Evolutionary conservation across 2,888 invertebrate genomes (phyloP), one percentile per base, ranked within the genome.

Genomic region (Chironomus tentans): DNA sequence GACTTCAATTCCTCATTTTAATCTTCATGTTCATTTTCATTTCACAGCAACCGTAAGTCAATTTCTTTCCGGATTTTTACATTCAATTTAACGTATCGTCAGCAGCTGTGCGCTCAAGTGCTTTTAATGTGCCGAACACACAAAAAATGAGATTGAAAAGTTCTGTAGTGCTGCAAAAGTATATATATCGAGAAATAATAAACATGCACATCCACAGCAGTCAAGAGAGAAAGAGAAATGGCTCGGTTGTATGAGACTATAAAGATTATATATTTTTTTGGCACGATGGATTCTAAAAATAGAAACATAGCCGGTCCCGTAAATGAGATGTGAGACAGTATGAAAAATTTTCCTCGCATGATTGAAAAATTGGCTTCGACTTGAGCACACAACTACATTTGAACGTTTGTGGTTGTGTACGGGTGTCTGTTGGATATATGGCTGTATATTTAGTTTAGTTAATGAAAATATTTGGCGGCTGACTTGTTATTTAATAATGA

Each of bases 401-500:
- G 5, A n/a, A 56, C 4, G 3, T 15, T 15, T 50, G 50, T 15
- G 18, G n/a, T 15, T 15, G n/a, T 48, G 13, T n/a, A 15, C 15
- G 5, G 56, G 18, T 56, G 56, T 18, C 56, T 56, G n/a, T n/a
- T 56, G 56, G 38, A 56, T 56, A 15, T 6, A 3, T 56, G n/a
- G 6, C 15, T 18, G 18, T 56, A 18, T 56, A 18, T 18, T 15
- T 18, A 18, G 7, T n/a, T n/a, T n/a, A 15, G 56, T 56, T 56
- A 56, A 56, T 56, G 56, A 56, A 56, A 56, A 56, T 56, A 56
- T 56, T 56, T 56, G 56, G 56, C 56, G 56, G 21, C 65, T 65
- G 24, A 21, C 21, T 65, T 65, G 18, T 65, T 65, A 24, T 65
- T 65, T 65, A 65, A 65, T 65, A 65, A 65, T 65, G 65, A 65